These are phyloP conservation scores for Leucosticte australis DNA, from an alignment of 2,113 vertebrate genomes.

Conservation along the genomic window DNA sequence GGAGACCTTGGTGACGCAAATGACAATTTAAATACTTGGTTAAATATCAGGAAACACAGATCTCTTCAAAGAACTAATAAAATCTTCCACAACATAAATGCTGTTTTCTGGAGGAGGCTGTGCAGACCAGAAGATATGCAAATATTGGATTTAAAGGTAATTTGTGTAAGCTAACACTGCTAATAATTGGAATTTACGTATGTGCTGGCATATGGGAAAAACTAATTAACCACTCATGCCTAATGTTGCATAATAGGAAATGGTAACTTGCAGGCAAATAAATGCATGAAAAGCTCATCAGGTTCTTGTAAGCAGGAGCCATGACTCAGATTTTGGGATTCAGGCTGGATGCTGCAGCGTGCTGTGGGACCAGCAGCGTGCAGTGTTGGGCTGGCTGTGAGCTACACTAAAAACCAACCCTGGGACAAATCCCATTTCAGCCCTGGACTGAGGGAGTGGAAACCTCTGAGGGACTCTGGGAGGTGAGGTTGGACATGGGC, in stretches of 20 bases:
- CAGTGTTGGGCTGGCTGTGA: background rate
- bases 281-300: background rate
- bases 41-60: background rate
- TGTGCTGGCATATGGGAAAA: background rate
- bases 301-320: background rate
- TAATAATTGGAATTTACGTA: slow-evolving; percentile 15
- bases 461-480: background rate
- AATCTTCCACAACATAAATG: background rate
- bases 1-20: background rate
- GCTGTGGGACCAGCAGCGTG: background rate
- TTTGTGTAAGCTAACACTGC: background rate
- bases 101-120: background rate
- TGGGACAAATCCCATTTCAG: background rate
- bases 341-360: background rate
- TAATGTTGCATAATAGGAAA: background rate
- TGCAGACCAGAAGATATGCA: background rate
- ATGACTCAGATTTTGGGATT: background rate
- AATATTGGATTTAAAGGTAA: slow-evolving; percentile 30
- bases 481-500: background rate
- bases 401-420: background rate
- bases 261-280: background rate
- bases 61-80: background rate
- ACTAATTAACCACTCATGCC: slow-evolving; percentile 1
- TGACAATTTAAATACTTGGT: background rate
- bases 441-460: background rate